phyloP scores from a whole-genome alignment of 92 coral and sea anemone genomes.

The Porites evermanni region DNA sequence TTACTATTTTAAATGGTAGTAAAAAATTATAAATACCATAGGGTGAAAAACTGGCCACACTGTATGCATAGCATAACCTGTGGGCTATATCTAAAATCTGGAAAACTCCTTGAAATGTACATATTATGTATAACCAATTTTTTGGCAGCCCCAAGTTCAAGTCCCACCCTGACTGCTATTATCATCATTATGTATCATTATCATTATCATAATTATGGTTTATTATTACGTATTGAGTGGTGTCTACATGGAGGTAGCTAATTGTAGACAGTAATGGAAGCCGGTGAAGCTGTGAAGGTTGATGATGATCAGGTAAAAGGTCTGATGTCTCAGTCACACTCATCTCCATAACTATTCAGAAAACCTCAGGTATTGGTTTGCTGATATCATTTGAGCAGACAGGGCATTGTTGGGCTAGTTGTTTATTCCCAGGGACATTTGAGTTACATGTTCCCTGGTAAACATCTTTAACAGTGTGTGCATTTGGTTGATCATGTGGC shows the following conservation, averaged over 20 bases:
- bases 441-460: conserved; percentile 30
- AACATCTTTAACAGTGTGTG: conserved; percentile 11
- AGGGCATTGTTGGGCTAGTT: conserved; percentile 12
- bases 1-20: no score
- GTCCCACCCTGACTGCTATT: no score
- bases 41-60: no score
- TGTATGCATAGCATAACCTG: not conserved
- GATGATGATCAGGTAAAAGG: conserved; percentile 52
- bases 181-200: no score
- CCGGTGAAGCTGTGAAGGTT: conserved; percentile 14
- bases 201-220: no score
- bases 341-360: conserved; percentile 26
- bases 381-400: conserved; percentile 36
- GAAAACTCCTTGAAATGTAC: no score
- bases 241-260: no score
- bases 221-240: no score
- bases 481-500: conserved; percentile 16
- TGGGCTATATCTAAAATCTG: no score
- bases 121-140: no score
- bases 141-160: no score
- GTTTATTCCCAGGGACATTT: conserved; percentile 22
- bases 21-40: no score
- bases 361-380: conserved; percentile 35
- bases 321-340: conserved; percentile 38
- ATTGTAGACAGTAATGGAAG: not conserved